phyloP scores from a whole-genome alignment of 53 echinoderm and acorn worm species.

The Stichopus horrens region DNA sequence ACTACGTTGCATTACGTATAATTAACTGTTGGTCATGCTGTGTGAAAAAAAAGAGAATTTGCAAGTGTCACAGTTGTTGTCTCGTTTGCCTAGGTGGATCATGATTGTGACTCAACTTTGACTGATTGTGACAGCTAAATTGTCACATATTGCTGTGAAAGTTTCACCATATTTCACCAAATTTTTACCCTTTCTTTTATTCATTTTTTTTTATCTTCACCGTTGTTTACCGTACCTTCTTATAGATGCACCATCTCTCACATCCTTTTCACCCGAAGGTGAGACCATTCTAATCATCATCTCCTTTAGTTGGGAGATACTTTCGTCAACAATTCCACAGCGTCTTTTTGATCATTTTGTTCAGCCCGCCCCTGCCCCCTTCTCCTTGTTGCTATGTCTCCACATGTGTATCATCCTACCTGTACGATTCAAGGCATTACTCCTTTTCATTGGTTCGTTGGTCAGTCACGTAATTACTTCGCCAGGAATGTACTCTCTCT shows the following conservation, averaged over 20 bases:
- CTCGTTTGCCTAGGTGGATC: too few species aligned
- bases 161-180: too few species aligned
- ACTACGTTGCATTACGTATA: too few species aligned
- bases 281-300: constrained; percentile 19
- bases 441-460: not conserved
- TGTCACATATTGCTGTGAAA: too few species aligned
- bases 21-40: too few species aligned
- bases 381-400: not conserved
- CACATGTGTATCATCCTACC: not conserved
- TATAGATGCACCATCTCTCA: constrained; percentile 32
- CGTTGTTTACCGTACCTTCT: constrained; percentile 13
- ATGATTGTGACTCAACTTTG: too few species aligned
- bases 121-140: too few species aligned
- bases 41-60: too few species aligned
- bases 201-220: constrained; percentile 30
- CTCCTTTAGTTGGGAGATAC: constrained; percentile 1
- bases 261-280: constrained; percentile 21
- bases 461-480: not conserved
- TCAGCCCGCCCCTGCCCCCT: not conserved
- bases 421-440: not conserved
- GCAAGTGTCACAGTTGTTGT: too few species aligned
- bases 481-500: too few species aligned
- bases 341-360: too few species aligned
- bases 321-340: too few species aligned
- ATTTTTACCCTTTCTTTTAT: not conserved